Conservation (phyloP, 2,797 vertebrate species). For the Danio choprae region DNA sequence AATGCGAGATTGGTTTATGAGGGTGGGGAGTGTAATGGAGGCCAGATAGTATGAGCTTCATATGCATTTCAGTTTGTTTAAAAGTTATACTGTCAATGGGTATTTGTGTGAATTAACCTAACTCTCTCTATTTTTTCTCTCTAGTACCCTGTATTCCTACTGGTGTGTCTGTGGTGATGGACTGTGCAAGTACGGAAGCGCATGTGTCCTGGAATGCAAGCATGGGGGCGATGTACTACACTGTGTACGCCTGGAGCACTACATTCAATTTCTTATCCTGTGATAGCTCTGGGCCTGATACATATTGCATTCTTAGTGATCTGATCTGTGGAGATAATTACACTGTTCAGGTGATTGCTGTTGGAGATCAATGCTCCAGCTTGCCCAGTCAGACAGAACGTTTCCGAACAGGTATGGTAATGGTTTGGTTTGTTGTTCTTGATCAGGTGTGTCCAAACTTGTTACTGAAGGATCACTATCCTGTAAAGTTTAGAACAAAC, state of each 20-base stretch:
- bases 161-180: conserved; percentile 62
- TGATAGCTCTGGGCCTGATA: conserved; percentile 36
- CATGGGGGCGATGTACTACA: conserved; percentile 72
- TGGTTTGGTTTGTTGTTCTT: neutral
- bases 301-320: conserved; percentile 68
- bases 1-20: too few species aligned
- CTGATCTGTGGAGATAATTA: conserved; percentile 75
- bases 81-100: neutral
- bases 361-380: conserved; percentile 74
- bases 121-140: conserved; percentile 16
- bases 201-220: conserved; percentile 74
- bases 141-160: conserved; percentile 80
- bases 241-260: conserved; percentile 60
- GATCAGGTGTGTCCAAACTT: neutral
- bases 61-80: neutral
- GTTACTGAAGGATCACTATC: too few species aligned
- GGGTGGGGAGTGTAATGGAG: too few species aligned
- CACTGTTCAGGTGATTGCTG: conserved; percentile 71
- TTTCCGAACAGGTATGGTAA: conserved; percentile 73
- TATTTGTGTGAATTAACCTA: neutral
- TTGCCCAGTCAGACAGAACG: conserved; percentile 67
- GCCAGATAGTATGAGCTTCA: neutral
- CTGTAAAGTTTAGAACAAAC: neutral
- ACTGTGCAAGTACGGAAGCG: conserved; percentile 72
- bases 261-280: conserved; percentile 60